Evolutionary conservation across 2,888 invertebrate genomes (phyloP), one percentile per base, ranked within the genome.

Genomic region (Parnassius orleans): DNA sequence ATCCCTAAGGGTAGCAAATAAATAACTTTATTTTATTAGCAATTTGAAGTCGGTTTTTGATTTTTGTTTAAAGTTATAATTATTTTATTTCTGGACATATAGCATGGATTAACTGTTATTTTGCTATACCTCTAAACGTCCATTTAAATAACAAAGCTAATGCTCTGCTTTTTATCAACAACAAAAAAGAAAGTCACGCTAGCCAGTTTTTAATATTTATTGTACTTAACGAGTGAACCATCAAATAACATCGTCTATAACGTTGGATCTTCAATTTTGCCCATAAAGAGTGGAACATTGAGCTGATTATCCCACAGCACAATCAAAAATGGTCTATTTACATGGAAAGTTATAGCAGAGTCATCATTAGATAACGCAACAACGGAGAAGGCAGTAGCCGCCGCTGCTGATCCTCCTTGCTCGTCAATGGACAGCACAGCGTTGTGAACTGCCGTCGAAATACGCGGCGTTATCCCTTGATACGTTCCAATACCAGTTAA

Each of bases 381-480:
- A 0, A 86, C 92, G 3, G 85, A 79, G 41, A 92, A 81, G 0
- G 83, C 76, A 1, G 90, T 86, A 0, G 90, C 87, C 1, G 92
- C 92, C 0, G 92, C 82, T 0, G 93, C 93, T 1, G 83, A 79
- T 0, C 87, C 89, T 11, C 93, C 93, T 56, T 85, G 73, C 66
- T 93, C 93, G 53, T 93, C 92, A 1, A 93, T 88, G 1, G 89
- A 84, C n/a, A 93, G 69, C 15, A 82, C 76, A 0, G 93, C 92
- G 15, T 92, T 87, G 70, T 93, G 93, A 2, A 92, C 61, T 0
- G 92, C 92, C 19, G 87, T 82, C 1, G 87, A 83, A 1, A 93
- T 83, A 69, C 75, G 86, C 1, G 80, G 91, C 2, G 81, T 71
- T 5, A 65, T 69, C 1, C 72, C 68, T 0, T 71, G 72, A 63